Evolutionary conservation across 2,797 vertebrate species (phyloP).

Genomic region (Fratercula arctica): DNA sequence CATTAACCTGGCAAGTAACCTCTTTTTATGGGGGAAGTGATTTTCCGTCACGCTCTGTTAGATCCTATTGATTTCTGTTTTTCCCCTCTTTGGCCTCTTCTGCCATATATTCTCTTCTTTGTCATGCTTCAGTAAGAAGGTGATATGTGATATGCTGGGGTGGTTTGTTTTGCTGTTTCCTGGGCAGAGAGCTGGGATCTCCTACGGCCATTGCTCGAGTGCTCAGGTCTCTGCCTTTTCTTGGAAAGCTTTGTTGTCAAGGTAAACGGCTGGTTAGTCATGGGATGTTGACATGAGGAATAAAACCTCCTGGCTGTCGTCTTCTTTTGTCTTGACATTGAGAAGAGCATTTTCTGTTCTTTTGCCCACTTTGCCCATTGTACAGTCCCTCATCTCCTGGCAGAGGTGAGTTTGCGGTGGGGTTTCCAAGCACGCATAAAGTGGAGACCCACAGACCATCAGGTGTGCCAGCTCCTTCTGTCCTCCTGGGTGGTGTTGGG

Average conservation of each 20-base stretch:
- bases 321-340: not conserved
- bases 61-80: conserved; percentile 60
- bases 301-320: not conserved
- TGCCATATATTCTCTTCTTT: conserved; percentile 59
- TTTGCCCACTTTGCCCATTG: not conserved
- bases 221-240: not conserved
- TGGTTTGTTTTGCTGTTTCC: not conserved
- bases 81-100: conserved; percentile 52
- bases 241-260: conserved; percentile 50
- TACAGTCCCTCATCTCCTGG: not conserved
- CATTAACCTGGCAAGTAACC: conserved; percentile 69
- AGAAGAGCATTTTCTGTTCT: not conserved
- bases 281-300: not conserved
- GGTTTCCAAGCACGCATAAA: not conserved
- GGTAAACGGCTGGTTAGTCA: not conserved
- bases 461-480: not conserved
- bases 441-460: not conserved
- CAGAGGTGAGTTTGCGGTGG: not conserved
- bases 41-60: conserved; percentile 63
- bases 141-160: conserved; percentile 36
- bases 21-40: conserved; percentile 61
- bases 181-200: conserved; percentile 25
- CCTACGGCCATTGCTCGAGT: not conserved
- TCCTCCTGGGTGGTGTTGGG: accelerated
- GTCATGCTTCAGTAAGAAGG: conserved; percentile 47